These are phyloP conservation scores for Strix uralensis DNA, from an alignment of 2,113 vertebrate genomes.

Conservation along the genomic window DNA sequence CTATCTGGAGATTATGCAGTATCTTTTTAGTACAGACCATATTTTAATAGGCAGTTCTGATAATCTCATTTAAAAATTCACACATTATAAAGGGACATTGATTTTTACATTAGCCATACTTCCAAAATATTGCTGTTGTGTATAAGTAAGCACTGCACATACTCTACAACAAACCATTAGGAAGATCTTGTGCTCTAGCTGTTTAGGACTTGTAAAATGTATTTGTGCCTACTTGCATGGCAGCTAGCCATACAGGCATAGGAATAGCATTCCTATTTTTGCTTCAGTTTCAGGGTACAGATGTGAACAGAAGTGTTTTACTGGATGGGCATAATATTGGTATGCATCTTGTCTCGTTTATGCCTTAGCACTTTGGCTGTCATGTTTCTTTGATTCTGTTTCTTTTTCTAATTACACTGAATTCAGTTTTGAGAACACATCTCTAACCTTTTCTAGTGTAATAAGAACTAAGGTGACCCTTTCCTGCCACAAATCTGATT, in stretches of 20 bases:
- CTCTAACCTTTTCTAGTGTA: background rate
- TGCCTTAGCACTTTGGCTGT: background rate
- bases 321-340: background rate
- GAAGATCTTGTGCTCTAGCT: background rate
- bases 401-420: slow-evolving; percentile 23
- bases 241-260: background rate
- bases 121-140: background rate
- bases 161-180: background rate
- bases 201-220: background rate
- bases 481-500: background rate
- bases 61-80: slow-evolving; percentile 19
- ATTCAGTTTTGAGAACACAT: background rate
- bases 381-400: background rate
- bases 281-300: background rate
- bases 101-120: slow-evolving; percentile 18
- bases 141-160: background rate
- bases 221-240: background rate
- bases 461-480: slow-evolving; percentile 4
- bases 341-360: background rate
- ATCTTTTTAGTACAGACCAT: background rate
- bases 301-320: background rate
- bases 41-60: slow-evolving; percentile 33
- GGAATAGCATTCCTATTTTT: background rate
- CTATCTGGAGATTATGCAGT: background rate
- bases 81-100: background rate